Evolutionary conservation across 2,797 vertebrate species (phyloP), one percentile per base, ranked within the genome.

Genomic region (Coregonus suidteri): DNA sequence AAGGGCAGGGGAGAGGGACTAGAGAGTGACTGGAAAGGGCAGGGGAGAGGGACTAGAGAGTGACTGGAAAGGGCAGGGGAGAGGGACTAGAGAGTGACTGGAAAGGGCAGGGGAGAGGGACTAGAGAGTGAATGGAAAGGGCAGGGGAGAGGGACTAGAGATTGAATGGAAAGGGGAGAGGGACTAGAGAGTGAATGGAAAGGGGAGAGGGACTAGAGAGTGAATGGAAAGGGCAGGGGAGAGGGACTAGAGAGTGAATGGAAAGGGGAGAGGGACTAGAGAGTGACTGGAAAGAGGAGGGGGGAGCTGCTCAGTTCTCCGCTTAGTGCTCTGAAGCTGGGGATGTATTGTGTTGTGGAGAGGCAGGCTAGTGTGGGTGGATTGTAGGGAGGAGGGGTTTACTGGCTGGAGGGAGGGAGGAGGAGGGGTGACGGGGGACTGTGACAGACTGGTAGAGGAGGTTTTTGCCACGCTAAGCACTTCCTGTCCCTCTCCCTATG

Each of bases 401-500:
- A 1, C 54, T 18, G n/a, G 35, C 35, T 35, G 1, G 5, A 37
- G 5, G 14, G 53, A 59, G 18, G 18, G 6, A 1, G 56, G 4
- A 1, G 56, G 56, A 18, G 14, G 35, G 6, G 37, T 0, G 1
- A 20, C 20, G 20, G 20, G 31, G 31, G 31, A 53, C 18, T 59
- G 56, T 5, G 56, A 59, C 18, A 6, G 18, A 20, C 56, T 59
- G 69, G 20, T 0, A 65, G 4, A 52, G 62, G 78, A 78, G 78
- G 70, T 80, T 79, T 66, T 80, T 84, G 77, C 30, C 56, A 62
- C n/a, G n/a, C 56, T 62, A 62, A 62, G 18, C 4, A 62, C 56
- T 20, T 62, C 56, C 56, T 62, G 56, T 4, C 7, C 20, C 56
- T 62, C n/a, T 4, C 7, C 20, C 56, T 62, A 5, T n/a, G n/a